A percentile compares a stretch with the other conserved stretches of the same genome.
These are phyloP conservation scores for Vanacampus margaritifer DNA, from an alignment of 2,113 vertebrate species.

Conservation along the genomic window DNA sequence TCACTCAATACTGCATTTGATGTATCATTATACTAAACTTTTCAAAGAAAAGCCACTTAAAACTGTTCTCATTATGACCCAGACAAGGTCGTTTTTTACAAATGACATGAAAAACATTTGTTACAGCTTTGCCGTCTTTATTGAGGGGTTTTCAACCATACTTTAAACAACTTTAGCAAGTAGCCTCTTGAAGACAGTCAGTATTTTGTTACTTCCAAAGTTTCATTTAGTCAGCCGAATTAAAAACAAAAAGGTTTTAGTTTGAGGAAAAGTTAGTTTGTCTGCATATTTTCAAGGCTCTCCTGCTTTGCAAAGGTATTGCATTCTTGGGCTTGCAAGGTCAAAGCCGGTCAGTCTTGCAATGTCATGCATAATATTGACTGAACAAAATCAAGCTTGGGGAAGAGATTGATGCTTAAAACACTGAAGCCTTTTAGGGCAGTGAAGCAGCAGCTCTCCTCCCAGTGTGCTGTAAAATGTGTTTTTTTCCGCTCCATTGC, in stretches of 20 bases:
- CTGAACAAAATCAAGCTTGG: constrained; percentile 26
- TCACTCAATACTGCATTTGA: too few species aligned
- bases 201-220: not conserved
- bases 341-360: constrained; percentile 9
- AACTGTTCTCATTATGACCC: too few species aligned
- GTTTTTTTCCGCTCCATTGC: constrained; percentile 29
- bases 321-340: constrained; percentile 20
- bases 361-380: constrained; percentile 37
- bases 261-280: constrained; percentile 25
- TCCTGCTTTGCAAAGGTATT: constrained; percentile 23
- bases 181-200: not conserved
- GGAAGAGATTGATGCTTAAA: constrained; percentile 36
- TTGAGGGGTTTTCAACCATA: not conserved
- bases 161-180: not conserved
- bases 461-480: constrained; percentile 25
- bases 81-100: too few species aligned
- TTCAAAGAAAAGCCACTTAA: too few species aligned
- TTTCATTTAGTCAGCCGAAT: not conserved
- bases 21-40: too few species aligned
- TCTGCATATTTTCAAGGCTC: not conserved
- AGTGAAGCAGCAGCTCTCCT: constrained; percentile 32
- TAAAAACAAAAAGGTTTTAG: constrained; percentile 10
- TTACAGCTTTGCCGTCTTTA: too few species aligned
- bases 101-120: too few species aligned
- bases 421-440: constrained; percentile 34